Evolutionary conservation across 2,888 invertebrate species (phyloP), one percentile per base, ranked within the genome.

Genomic region (Catocala fraxini): DNA sequence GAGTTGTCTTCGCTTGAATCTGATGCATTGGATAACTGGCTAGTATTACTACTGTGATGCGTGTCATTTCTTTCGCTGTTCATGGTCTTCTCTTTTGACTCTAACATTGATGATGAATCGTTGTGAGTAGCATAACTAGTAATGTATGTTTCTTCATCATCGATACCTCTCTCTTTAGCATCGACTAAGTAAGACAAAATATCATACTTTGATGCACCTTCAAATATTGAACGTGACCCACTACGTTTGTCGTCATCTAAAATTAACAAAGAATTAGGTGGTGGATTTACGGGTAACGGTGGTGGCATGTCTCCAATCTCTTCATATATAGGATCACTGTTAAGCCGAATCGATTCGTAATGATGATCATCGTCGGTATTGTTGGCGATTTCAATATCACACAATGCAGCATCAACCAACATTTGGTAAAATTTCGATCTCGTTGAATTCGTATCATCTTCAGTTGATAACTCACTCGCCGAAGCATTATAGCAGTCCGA

Each of bases 111-210:
- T 6, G 93, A 90, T 51, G 95, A 91, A 73, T 94, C 94, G 68
- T 89, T 93, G 49, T 95, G 94, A 79, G 92, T 94, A 49, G 89
- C 94, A 72, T 96, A 95, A 75, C 90, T 95, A 73, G 95, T 96
- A 34, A 96, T 96, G 74, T 96, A 96, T n/a, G 95, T 94, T 83
- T 96, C 97, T 89, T 96, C 96, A 60, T 96, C 95, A 74, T 96
- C 95, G 60, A 97, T 95, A 5, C 96, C 96, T 69, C 97, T 94
- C 87, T 97, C 97, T 90, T 97, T 97, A 65, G 98, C 97, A 86
- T 98, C 98, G 65, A 98, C 98, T 70, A 98, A 94, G 83, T 98
- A 98, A 65, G 97, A 98, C 55, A 98, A 94, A 79, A 98, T 97
- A 82, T 98, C 98, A 81, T 98, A 98, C 86, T 98, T 98, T 11